These are phyloP conservation scores for Drosophila serrata DNA, from an alignment of 1,140 invertebrate species.

Conservation along the genomic window DNA sequence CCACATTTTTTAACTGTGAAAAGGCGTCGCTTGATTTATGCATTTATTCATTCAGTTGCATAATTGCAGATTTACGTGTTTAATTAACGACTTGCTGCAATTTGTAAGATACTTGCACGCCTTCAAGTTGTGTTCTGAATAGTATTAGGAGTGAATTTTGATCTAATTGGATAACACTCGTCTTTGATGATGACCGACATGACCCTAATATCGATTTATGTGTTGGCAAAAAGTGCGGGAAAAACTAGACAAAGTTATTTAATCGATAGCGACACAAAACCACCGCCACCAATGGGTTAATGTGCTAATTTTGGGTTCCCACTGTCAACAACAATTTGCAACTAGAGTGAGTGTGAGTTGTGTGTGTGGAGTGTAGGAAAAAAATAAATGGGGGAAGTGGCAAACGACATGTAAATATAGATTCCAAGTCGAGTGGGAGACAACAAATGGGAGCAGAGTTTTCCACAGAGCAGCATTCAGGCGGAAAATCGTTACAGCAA, in stretches of 20 bases:
- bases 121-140: not conserved
- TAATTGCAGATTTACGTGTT: constrained; percentile 53
- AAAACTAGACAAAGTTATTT: constrained; percentile 60
- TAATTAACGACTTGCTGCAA: constrained; percentile 59
- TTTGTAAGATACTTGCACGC: constrained; percentile 34
- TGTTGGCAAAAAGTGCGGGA: constrained; percentile 24
- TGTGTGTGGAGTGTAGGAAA: not conserved
- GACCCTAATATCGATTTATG: constrained; percentile 60
- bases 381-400: constrained; percentile 25
- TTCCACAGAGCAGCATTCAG: constrained; percentile 51
- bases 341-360: constrained; percentile 30
- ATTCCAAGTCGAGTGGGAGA: constrained; percentile 34
- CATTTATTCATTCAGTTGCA: constrained; percentile 65
- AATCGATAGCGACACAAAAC: constrained; percentile 62
- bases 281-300: constrained; percentile 67
- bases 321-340: constrained; percentile 52
- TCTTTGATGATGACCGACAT: constrained; percentile 44
- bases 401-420: constrained; percentile 51
- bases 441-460: constrained; percentile 42
- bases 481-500: constrained; percentile 80
- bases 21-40: constrained; percentile 75
- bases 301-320: constrained; percentile 75
- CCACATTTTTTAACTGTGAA: constrained; percentile 76
- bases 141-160: constrained; percentile 15
- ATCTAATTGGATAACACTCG: constrained; percentile 64